A percentile compares a stretch with the other conserved stretches of the same genome.
phyloP scores from a whole-genome alignment of 2,113 vertebrate genomes.

The Spilogale gracilis region DNA sequence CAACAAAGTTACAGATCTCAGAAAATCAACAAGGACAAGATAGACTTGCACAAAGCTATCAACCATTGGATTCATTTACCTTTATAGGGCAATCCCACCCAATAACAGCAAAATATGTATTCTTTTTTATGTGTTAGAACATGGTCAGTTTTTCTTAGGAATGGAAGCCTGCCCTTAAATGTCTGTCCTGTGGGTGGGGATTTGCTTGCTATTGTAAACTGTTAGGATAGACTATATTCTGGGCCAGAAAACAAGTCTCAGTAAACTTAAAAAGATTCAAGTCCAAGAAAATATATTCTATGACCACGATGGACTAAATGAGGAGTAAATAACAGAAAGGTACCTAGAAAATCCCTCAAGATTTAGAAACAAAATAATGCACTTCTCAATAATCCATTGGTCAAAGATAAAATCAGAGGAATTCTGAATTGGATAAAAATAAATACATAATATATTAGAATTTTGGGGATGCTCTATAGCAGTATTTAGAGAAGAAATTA shows the following conservation, averaged over 20 bases:
- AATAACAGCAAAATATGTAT: neutral
- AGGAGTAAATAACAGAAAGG: neutral
- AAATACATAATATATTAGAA: neutral
- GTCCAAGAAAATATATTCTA: neutral
- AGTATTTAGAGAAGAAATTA: neutral
- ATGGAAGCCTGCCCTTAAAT: neutral
- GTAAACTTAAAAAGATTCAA: neutral
- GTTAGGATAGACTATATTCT: neutral
- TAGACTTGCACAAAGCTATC: neutral
- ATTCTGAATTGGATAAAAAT: neutral
- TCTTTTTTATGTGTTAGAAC: neutral
- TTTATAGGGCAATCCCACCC: neutral
- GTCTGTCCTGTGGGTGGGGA: neutral
- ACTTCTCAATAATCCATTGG: neutral
- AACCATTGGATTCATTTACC: neutral
- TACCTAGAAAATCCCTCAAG: neutral
- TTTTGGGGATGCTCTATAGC: neutral
- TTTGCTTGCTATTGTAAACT: neutral
- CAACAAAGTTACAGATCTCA: neutral
- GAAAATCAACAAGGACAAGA: neutral
- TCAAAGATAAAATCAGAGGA: neutral
- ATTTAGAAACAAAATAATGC: slow-evolving; percentile 4
- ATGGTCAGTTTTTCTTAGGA: neutral
- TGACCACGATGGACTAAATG: neutral
- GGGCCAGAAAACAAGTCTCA: neutral